Percentiles rank a stretch among this genome's conserved stretches.
Conservation (phyloP, 2,888 invertebrate species). For the Ditula angustiorana region DNA sequence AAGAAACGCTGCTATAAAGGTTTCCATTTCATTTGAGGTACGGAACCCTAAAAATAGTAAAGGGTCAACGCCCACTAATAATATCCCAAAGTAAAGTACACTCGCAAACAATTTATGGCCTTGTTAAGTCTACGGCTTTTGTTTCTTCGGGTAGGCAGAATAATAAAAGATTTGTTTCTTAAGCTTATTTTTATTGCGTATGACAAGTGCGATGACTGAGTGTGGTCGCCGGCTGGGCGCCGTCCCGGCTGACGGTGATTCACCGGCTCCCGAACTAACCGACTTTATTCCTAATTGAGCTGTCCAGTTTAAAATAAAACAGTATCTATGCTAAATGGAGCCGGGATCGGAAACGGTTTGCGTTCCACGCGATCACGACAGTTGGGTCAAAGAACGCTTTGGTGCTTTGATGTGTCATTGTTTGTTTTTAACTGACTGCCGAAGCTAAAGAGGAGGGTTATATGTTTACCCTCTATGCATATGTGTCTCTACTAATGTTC, state of each 20-base stretch:
- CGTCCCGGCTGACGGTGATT: slow-evolving; percentile 53
- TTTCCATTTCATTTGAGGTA: no score
- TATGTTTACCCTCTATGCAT: no score
- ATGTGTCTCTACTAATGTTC: no score
- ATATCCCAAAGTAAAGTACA: not conserved
- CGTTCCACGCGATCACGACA: not conserved
- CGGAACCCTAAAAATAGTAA: not conserved
- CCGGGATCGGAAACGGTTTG: slow-evolving; percentile 23
- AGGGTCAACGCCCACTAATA: not conserved
- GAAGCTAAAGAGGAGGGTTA: no score
- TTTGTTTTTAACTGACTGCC: no score
- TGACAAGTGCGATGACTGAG: slow-evolving; percentile 36
- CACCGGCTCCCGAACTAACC: slow-evolving; percentile 45
- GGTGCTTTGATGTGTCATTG: slow-evolving; percentile 12
- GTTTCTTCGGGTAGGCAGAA: slow-evolving; percentile 1
- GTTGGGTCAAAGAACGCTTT: slow-evolving; percentile 1
- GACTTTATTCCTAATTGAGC: slow-evolving; percentile 33
- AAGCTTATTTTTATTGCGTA: slow-evolving; percentile 33
- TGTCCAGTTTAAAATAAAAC: slow-evolving; percentile 33
- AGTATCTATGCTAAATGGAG: slow-evolving; percentile 27
- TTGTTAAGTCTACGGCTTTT: slow-evolving; percentile 3
- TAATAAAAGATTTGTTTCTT: slow-evolving; percentile 29
- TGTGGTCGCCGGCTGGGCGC: slow-evolving; percentile 46
- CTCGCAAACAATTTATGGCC: not conserved
- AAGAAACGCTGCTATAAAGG: no score